Evolutionary conservation across 2,113 vertebrate species (phyloP).

Genomic region (Hepsetus odoe): DNA sequence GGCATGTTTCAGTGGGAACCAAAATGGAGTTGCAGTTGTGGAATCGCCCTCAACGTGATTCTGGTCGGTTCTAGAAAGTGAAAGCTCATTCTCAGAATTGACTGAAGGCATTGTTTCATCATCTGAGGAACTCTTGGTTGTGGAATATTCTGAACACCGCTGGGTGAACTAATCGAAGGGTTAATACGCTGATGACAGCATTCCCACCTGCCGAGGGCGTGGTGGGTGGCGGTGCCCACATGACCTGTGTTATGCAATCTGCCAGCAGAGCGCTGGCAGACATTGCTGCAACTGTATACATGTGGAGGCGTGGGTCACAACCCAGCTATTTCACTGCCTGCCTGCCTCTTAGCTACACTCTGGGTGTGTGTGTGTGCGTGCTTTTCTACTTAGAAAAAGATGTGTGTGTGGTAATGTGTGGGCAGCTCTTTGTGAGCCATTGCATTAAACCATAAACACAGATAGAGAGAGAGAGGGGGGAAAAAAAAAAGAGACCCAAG

Average conservation of each 20-base stretch:
- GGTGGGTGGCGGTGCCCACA: slow-evolving; percentile 65
- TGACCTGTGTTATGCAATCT: slow-evolving; percentile 72
- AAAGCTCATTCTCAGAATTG: not conserved
- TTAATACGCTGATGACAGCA: slow-evolving; percentile 40
- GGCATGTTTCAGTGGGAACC: no score
- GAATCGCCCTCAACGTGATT: no score
- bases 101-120: not conserved
- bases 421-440: slow-evolving; percentile 32
- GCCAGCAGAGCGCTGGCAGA: slow-evolving; percentile 60
- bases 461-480: not conserved
- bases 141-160: not conserved
- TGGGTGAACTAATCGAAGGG: not conserved
- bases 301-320: slow-evolving; percentile 46
- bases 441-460: slow-evolving; percentile 20
- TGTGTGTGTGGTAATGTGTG: slow-evolving; percentile 28
- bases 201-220: slow-evolving; percentile 60
- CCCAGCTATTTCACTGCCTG: slow-evolving; percentile 50
- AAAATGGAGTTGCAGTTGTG: no score
- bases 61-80: no score
- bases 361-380: not conserved
- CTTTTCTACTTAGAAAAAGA: slow-evolving; percentile 13
- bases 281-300: slow-evolving; percentile 24
- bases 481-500: not conserved
- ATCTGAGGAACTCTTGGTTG: not conserved
- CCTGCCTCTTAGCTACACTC: slow-evolving; percentile 22